Evolutionary conservation across 2,797 vertebrate species (phyloP).

Genomic region (Chiroxiphia lanceolata): DNA sequence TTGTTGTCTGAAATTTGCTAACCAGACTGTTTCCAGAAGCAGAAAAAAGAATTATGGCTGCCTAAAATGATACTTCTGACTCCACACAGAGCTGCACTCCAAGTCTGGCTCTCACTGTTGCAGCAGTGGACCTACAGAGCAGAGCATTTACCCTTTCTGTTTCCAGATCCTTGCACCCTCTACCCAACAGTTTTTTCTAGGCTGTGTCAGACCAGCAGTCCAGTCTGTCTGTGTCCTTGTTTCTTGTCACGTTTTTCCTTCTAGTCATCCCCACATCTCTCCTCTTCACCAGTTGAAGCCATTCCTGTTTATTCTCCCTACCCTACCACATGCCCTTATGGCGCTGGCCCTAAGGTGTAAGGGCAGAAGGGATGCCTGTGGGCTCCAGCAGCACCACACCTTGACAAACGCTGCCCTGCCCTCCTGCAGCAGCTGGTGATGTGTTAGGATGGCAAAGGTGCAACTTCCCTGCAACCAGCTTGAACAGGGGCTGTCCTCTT

Average conservation of each 20-base stretch:
- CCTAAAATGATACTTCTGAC: background rate
- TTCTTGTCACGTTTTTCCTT: background rate
- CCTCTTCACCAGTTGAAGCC: background rate
- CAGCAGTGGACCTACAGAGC: background rate
- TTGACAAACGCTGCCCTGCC: background rate
- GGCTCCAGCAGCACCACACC: background rate
- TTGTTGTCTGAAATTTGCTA: background rate
- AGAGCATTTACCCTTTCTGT: background rate
- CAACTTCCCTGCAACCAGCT: background rate
- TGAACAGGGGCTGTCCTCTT: background rate
- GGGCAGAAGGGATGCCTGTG: background rate
- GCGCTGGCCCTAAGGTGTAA: background rate
- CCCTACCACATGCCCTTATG: accelerated
- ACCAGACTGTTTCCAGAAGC: background rate
- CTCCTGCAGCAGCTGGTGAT: accelerated
- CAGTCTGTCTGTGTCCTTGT: background rate
- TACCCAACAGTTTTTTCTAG: accelerated
- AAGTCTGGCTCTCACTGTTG: background rate
- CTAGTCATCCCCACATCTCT: background rate
- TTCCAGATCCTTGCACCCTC: background rate
- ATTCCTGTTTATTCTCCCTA: background rate
- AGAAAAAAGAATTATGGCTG: background rate
- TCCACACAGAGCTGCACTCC: background rate
- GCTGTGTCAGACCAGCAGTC: background rate
- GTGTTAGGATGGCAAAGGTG: background rate